Base-by-base conservation (phyloP, 1,140 invertebrate species). In the Pachypeltis micranthus region DNA sequence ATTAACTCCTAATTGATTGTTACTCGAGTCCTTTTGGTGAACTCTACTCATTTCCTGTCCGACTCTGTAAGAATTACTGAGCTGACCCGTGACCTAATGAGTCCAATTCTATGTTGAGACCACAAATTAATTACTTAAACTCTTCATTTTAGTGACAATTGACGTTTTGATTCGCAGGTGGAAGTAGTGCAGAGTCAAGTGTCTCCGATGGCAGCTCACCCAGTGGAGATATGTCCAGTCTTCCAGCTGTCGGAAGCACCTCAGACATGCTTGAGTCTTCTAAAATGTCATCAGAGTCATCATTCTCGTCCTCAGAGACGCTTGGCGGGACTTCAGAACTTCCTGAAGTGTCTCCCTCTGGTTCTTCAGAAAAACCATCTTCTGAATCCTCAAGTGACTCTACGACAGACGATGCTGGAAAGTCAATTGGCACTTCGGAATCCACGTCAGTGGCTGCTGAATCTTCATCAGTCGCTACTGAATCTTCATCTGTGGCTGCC, bases 271-370 rank as follows among this genome's bases (percentile, higher is more conserved):
- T n/a, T n/a, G n/a, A n/a, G n/a, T 61, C 66, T 2, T 44, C 60
- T 16, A n/a, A 64, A 10, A 67, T 55, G 26, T 34, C 58, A 23
- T 70, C 70, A 0, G 69, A 67, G 29, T 55, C 65, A 23, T 69
- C 65, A 44, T 58, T 61, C 44, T 69, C 69, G 4, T 71, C 71
- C 61, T 39, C 61, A 31, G 65, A 65, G 68, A 61, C 68, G 10
- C 60, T 39, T 39, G 31, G 31, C 7, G 31, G 7, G 7, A 10
- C 31, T 10, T 39, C 31, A 16, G 31, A 39, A 39, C 31, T 16
- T 16, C 31, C 67, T 16, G 67, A 69, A 63, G 24, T 62, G 2
- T 64, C 62, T 1, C 67, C 57, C 27, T 28, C 59, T 55, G 68
- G 68, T 44, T 64, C 62, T 56, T 63, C 51, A 47, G 29, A 44